These are phyloP conservation scores for Flabesymbios commensalis DNA, from an alignment of 2,888 invertebrate genomes.

Conservation along the genomic window DNA sequence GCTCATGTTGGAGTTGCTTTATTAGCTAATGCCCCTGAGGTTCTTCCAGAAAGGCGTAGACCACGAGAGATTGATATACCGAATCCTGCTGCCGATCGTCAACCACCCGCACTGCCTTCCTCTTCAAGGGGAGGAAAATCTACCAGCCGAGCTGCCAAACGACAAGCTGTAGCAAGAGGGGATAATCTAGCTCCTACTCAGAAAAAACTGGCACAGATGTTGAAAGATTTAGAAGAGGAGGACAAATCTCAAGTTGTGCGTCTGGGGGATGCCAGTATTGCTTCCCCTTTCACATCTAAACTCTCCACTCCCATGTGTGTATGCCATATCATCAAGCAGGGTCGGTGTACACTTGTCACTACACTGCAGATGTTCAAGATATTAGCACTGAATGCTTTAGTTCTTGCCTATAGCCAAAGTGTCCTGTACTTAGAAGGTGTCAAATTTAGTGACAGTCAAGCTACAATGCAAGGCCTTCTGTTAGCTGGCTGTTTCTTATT, in stretches of 20 bases:
- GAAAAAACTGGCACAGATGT: slow-evolving; percentile 32
- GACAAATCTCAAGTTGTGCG: slow-evolving; percentile 88
- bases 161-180: slow-evolving; percentile 23
- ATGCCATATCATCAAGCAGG: slow-evolving; percentile 99
- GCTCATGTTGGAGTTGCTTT: slow-evolving; percentile 90
- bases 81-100: no score
- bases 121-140: slow-evolving; percentile 14
- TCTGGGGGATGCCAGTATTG: slow-evolving; percentile 97
- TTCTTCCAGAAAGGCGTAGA: slow-evolving; percentile 42
- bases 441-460: slow-evolving; percentile 96
- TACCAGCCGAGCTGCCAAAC: slow-evolving; percentile 19
- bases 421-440: slow-evolving; percentile 97
- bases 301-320: slow-evolving; percentile 73
- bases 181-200: slow-evolving; percentile 22
- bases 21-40: slow-evolving; percentile 77
- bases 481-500: slow-evolving; percentile 97
- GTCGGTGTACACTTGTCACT: slow-evolving; percentile 97
- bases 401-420: slow-evolving; percentile 97
- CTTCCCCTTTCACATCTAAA: slow-evolving; percentile 98
- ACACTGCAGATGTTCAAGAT: slow-evolving; percentile 99
- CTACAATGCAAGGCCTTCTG: slow-evolving; percentile 93
- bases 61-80: no score
- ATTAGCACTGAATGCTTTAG: slow-evolving; percentile 93
- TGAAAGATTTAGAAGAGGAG: slow-evolving; percentile 53
- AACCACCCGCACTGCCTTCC: no score